phyloP scores from a whole-genome alignment of 2,797 vertebrate species.

The Forpus xanthops region DNA sequence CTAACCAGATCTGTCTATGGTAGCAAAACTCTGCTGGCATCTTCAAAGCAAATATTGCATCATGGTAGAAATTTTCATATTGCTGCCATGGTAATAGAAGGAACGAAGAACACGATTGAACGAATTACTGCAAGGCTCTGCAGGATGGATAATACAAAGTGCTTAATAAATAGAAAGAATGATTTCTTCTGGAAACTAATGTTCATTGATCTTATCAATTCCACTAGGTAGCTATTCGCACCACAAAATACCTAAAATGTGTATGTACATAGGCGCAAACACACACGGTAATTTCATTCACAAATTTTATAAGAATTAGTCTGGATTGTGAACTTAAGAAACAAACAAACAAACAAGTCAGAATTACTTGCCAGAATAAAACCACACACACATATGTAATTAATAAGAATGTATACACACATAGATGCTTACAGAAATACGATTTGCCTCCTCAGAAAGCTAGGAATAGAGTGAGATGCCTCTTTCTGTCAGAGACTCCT shows the following conservation, averaged over 20 bases:
- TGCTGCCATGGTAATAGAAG: neutral
- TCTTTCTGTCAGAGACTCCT: neutral
- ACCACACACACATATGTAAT: neutral
- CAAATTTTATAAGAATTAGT: neutral
- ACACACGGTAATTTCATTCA: neutral
- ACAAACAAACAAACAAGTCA: neutral
- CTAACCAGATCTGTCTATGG: neutral
- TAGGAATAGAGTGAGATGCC: neutral
- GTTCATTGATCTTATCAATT: neutral
- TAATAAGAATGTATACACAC: neutral
- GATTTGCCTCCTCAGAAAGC: neutral
- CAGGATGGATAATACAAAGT: neutral
- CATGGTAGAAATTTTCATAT: neutral
- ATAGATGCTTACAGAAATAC: neutral
- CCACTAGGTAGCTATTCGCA: neutral
- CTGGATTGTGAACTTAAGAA: neutral
- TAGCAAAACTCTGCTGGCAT: neutral
- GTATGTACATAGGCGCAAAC: rapidly evolving
- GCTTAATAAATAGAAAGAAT: neutral
- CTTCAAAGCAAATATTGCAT: neutral
- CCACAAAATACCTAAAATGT: neutral
- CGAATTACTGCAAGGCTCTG: neutral
- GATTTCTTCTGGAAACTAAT: neutral
- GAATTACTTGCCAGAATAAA: neutral
- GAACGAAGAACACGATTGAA: neutral